Conservation (phyloP, 2,797 vertebrate genomes). For the Decapterus maruadsi region DNA sequence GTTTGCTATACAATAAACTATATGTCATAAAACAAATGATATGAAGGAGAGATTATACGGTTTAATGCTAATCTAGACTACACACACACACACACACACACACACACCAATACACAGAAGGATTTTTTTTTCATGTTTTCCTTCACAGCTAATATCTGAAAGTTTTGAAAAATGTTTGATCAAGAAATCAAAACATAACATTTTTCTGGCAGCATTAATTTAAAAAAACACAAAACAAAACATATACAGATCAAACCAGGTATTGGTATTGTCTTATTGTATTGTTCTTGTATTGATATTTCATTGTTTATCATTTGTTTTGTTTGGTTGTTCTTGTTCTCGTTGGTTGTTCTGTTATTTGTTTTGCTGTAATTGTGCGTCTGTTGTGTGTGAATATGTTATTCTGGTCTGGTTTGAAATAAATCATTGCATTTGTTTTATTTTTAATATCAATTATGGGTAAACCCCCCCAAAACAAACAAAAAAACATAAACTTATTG, state of each 20-base stretch:
- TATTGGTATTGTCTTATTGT: too few species aligned
- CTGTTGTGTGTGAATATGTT: too few species aligned
- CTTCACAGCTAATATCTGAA: neutral
- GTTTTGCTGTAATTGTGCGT: too few species aligned
- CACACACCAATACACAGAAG: neutral
- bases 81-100: neutral
- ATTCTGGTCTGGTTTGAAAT: too few species aligned
- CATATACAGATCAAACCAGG: too few species aligned
- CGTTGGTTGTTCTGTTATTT: too few species aligned
- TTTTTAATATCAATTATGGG: too few species aligned
- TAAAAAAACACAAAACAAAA: neutral
- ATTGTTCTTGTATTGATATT: too few species aligned
- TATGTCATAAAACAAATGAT: constrained; percentile 29
- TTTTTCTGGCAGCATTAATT: neutral
- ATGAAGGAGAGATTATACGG: constrained; percentile 29
- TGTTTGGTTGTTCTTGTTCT: too few species aligned
- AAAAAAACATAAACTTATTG: neutral
- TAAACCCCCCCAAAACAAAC: too few species aligned
- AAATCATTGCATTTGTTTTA: too few species aligned
- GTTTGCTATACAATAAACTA: constrained; percentile 29
- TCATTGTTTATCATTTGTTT: too few species aligned
- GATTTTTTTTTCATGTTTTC: neutral
- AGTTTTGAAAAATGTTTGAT: neutral
- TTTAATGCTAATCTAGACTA: constrained; percentile 40
- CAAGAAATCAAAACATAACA: neutral